Evolutionary conservation across 2,113 vertebrate genomes (phyloP).

Genomic region (Protobothrops flavoviridis): DNA sequence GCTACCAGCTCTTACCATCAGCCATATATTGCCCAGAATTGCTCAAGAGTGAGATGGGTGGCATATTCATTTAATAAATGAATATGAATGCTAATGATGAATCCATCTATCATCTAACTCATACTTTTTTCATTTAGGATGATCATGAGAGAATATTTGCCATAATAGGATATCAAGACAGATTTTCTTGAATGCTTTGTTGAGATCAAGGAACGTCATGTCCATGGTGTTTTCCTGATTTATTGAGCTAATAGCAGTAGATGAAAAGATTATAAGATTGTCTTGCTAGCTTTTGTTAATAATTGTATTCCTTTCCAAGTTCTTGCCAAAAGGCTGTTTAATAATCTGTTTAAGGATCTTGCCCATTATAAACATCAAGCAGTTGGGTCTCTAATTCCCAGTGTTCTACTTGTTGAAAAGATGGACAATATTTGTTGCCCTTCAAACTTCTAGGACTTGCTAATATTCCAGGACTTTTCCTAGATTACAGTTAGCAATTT

Average conservation of each 20-base stretch:
- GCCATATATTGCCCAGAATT: background rate
- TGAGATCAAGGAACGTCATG: background rate
- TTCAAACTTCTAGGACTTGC: background rate
- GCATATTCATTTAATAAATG: background rate
- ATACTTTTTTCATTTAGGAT: background rate
- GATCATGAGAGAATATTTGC: background rate
- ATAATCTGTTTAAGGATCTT: background rate
- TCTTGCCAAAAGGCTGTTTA: background rate
- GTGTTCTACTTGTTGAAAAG: background rate
- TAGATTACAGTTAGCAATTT: background rate
- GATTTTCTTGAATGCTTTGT: background rate
- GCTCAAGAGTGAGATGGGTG: background rate
- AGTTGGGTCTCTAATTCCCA: background rate
- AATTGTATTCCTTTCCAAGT: background rate
- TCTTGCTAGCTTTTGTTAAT: background rate
- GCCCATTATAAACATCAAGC: background rate
- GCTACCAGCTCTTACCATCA: background rate
- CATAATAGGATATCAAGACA: background rate
- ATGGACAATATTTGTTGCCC: background rate
- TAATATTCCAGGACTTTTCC: background rate
- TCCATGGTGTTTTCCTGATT: background rate
- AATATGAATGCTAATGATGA: background rate
- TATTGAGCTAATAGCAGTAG: background rate
- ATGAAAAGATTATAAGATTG: background rate
- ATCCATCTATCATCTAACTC: background rate